Conservation (phyloP, 2,113 vertebrate species). For the Cololabis saira region DNA sequence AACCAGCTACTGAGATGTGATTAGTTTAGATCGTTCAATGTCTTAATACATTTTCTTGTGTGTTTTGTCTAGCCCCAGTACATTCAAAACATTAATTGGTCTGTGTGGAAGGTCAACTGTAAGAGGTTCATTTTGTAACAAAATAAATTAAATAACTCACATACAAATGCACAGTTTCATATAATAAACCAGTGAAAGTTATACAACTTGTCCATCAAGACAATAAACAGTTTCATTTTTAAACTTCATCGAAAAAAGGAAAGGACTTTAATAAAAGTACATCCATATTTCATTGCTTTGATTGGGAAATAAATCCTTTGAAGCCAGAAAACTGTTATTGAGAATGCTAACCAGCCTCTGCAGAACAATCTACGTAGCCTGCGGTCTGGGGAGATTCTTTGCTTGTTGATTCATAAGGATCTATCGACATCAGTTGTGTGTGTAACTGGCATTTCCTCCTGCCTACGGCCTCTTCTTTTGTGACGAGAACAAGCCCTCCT, state of each 20-base stretch:
- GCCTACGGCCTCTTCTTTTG: slow-evolving; percentile 78
- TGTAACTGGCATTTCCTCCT: slow-evolving; percentile 78
- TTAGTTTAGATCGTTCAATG: too few relatives aligned
- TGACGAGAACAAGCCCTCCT: slow-evolving; percentile 76
- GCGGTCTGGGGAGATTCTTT: slow-evolving; percentile 70
- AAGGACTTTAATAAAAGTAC: slow-evolving; percentile 19
- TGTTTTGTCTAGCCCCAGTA: neutral
- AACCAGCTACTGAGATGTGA: too few relatives aligned
- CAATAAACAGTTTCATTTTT: neutral
- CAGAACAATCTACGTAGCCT: slow-evolving; percentile 46
- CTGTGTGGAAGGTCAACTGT: neutral
- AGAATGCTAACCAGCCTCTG: slow-evolving; percentile 47
- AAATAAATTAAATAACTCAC: slow-evolving; percentile 54
- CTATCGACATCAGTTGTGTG: slow-evolving; percentile 71
- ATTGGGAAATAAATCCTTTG: slow-evolving; percentile 47
- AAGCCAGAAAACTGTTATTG: slow-evolving; percentile 60
- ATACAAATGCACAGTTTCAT: slow-evolving; percentile 38
- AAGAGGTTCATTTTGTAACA: slow-evolving; percentile 28
- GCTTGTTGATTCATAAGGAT: slow-evolving; percentile 73
- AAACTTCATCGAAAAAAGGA: slow-evolving; percentile 5
- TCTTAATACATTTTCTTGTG: neutral
- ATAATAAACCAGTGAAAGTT: slow-evolving; percentile 16
- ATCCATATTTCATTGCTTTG: slow-evolving; percentile 17
- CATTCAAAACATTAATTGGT: slow-evolving; percentile 21
- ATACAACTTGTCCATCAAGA: slow-evolving; percentile 28